phyloP scores from a whole-genome alignment of 2,888 invertebrate species.

The Dynastes grantii region DNA sequence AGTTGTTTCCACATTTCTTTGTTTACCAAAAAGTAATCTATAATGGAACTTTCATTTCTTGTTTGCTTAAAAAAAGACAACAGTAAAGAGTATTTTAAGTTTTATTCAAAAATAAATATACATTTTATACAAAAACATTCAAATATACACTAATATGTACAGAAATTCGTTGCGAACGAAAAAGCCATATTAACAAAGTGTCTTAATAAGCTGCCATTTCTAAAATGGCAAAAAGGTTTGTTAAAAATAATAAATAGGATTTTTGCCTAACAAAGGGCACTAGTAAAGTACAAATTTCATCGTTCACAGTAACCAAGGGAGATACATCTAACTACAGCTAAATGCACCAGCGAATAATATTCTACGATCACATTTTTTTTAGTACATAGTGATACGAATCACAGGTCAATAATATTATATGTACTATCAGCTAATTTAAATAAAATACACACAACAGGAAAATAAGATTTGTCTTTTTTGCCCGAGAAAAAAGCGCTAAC shows the following conservation, averaged over 20 bases:
- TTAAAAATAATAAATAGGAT: slow-evolving; percentile 12
- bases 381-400: slow-evolving; percentile 40
- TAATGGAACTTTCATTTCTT: too few relatives aligned
- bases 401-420: slow-evolving; percentile 42
- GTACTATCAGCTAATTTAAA: slow-evolving; percentile 21
- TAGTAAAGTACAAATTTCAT: slow-evolving; percentile 5
- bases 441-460: slow-evolving; percentile 15
- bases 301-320: not conserved
- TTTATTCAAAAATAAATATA: slow-evolving; percentile 52
- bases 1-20: too few relatives aligned
- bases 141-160: slow-evolving; percentile 50
- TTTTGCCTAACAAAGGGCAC: not conserved
- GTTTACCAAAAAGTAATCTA: too few relatives aligned
- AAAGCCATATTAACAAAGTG: slow-evolving; percentile 7
- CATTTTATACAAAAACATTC: slow-evolving; percentile 51
- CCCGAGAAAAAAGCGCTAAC: not conserved
- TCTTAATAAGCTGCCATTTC: not conserved
- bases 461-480: not conserved
- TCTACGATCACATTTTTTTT: slow-evolving; percentile 36
- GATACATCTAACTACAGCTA: slow-evolving; percentile 14
- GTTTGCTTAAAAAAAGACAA: not conserved
- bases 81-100: slow-evolving; percentile 17
- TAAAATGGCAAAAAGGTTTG: slow-evolving; percentile 22
- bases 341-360: slow-evolving; percentile 26
- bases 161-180: slow-evolving; percentile 47